Evolutionary conservation across 1,140 invertebrate genomes (phyloP).

Genomic region (Holotrichia oblita): DNA sequence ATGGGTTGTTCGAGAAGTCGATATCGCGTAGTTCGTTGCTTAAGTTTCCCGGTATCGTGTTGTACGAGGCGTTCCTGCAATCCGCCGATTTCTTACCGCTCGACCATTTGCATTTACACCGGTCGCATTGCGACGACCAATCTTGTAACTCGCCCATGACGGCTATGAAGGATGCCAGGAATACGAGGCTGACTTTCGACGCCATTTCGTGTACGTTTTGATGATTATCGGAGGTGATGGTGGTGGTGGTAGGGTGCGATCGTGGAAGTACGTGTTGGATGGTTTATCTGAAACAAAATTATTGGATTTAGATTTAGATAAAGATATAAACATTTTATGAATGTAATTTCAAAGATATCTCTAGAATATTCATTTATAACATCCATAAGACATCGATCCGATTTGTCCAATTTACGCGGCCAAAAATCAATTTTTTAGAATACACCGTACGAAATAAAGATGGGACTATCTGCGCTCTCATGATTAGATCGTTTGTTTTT

Average conservation of each 20-base stretch:
- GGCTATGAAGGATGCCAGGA: slow-evolving; percentile 45
- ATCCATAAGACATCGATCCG: no score
- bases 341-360: no score
- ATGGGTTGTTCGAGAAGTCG: slow-evolving; percentile 77
- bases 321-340: no score
- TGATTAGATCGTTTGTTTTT: no score
- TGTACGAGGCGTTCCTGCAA: slow-evolving; percentile 68
- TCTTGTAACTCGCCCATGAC: slow-evolving; percentile 60
- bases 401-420: no score
- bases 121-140: slow-evolving; percentile 66
- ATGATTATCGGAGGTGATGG: not conserved
- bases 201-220: not conserved
- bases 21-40: slow-evolving; percentile 80
- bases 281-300: slow-evolving; percentile 3
- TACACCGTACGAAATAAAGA: no score
- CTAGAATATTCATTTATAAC: no score
- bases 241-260: not conserved
- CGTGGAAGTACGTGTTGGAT: not conserved
- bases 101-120: slow-evolving; percentile 81
- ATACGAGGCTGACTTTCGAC: slow-evolving; percentile 41
- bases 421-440: no score
- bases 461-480: no score
- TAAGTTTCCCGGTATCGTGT: slow-evolving; percentile 74
- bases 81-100: slow-evolving; percentile 84
- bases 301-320: no score